Conservation (phyloP, 2,113 vertebrate species). For the Tauraco erythrolophus region DNA sequence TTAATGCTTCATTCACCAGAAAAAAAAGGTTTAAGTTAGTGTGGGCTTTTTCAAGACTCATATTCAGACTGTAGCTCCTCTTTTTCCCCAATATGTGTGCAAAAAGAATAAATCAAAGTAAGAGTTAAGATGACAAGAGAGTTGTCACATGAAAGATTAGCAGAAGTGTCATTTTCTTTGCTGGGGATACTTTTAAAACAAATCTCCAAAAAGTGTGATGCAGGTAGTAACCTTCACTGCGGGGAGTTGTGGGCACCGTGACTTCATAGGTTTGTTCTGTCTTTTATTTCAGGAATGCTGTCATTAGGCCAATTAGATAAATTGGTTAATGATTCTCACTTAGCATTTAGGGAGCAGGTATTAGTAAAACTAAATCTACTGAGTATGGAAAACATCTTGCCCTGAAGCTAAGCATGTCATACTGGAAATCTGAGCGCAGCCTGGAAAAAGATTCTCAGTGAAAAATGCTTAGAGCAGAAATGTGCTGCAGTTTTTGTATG, state of each 20-base stretch:
- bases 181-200: background rate
- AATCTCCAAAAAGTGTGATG: background rate
- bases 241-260: background rate
- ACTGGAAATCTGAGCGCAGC: background rate
- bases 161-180: background rate
- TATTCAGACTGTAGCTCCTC: background rate
- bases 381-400: background rate
- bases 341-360: background rate
- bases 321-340: background rate
- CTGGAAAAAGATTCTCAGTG: background rate
- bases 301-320: background rate
- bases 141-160: background rate
- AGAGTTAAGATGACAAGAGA: background rate
- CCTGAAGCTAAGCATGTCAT: background rate
- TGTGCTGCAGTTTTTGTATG: background rate
- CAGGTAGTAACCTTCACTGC: background rate
- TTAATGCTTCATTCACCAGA: background rate
- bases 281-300: background rate
- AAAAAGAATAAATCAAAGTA: background rate
- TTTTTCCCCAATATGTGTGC: background rate
- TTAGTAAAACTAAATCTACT: background rate
- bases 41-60: background rate
- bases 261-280: background rate
- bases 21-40: background rate
- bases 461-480: background rate